Base-by-base conservation (phyloP, 2,888 invertebrate genomes). In the Clanis bilineata region DNA sequence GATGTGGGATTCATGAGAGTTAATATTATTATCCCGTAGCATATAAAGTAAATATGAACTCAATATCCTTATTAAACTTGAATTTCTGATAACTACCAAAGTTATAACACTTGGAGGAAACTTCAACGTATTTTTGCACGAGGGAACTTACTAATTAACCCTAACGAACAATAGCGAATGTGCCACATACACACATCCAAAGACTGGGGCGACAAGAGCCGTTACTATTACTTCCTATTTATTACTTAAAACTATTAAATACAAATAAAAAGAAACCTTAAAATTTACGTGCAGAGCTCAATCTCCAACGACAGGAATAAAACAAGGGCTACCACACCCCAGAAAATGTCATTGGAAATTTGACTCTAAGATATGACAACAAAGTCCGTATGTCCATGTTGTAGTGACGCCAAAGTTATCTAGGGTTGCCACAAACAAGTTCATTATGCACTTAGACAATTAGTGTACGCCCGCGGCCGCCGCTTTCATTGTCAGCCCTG, bases 391-490 rank as follows among this genome's bases (percentile, higher is more conserved):
- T 43, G 41, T 45, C 12, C 15, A 36, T 54, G 39, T 51, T 18
- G 45, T 18, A 57, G 39, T 56, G 3, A 1, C 0, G 12, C 1
- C n/a, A 23, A 47, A 36, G 56, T 43, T 62, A 67, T 69, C 70
- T 69, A 87, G 84, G 86, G 87, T 78, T 86, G 84, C 77, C 79
- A 76, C 80, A 80, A 85, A 89, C 80, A 89, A 89, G 88, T 88
- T 90, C 83, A 88, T 90, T 90, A 90, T 89, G 81, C 89, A 90
- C 90, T 90, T 90, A 90, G 83, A 90, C 89, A 90, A 90, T 90
- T 89, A 90, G 83, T 90, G 90, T 88, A 89, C 80, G 85, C 88
- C 79, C 66, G 80, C 74, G 79, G 86, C 77, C 71, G 67, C 69
- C 71, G 70, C 68, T 62, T 74, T 72, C 81, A 78, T 77, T 81